These are phyloP conservation scores for Galbula dea DNA, from an alignment of 2,113 vertebrate species.

Conservation along the genomic window DNA sequence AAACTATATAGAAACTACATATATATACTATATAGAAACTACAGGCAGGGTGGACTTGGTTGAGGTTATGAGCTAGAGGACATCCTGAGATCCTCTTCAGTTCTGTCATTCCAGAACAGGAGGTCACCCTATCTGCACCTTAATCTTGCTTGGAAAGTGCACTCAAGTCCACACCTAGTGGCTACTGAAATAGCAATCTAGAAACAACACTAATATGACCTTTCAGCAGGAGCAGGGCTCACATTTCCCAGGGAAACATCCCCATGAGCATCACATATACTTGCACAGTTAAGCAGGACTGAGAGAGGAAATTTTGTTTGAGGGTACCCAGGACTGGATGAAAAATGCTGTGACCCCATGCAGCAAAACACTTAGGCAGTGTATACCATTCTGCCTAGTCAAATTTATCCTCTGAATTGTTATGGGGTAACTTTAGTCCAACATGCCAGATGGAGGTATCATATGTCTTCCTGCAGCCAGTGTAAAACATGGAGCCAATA, in stretches of 20 bases:
- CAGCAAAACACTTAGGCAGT: not conserved
- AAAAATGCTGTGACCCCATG: not conserved
- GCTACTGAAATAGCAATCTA: not conserved
- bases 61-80: not conserved
- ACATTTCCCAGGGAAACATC: not conserved
- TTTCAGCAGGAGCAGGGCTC: not conserved
- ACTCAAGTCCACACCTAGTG: not conserved
- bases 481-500: slow-evolving; percentile 1
- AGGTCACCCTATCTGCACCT: not conserved
- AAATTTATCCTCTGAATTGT: slow-evolving; percentile 9
- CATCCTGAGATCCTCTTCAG: not conserved
- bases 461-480: not conserved
- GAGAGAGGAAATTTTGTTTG: not conserved
- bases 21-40: too few relatives aligned
- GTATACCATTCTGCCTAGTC: not conserved
- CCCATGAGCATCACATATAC: not conserved
- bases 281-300: not conserved
- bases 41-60: not conserved
- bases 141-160: not conserved
- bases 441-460: not conserved
- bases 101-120: not conserved
- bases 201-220: not conserved
- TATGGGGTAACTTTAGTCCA: not conserved
- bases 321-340: not conserved
- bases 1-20: too few relatives aligned